Conservation (phyloP, 2,888 invertebrate species). For the Scaptomyza reducta region DNA sequence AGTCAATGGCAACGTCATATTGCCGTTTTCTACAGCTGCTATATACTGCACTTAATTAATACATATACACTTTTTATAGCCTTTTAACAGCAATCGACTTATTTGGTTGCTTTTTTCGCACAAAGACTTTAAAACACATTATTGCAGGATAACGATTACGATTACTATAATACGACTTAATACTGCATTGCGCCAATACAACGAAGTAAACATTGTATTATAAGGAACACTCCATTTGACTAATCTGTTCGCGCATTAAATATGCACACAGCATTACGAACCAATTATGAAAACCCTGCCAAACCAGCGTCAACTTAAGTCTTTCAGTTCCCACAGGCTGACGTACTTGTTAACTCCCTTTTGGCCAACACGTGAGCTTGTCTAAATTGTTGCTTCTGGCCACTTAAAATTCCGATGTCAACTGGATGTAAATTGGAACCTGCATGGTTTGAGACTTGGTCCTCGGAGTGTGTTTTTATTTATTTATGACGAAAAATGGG, state of each 20-base stretch:
- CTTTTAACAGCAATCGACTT: not conserved
- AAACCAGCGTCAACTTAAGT: conserved; percentile 46
- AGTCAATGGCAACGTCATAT: conserved; percentile 27
- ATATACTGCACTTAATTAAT: conserved; percentile 5
- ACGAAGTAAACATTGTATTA: not conserved
- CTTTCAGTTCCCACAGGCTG: conserved; percentile 45
- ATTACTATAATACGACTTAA: not conserved
- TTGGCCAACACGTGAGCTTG: conserved; percentile 20
- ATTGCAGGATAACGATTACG: not conserved
- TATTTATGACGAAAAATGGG: conserved; percentile 68
- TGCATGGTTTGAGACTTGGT: not conserved
- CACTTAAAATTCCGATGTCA: not conserved
- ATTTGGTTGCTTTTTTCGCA: not conserved
- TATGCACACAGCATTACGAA: conserved; percentile 55
- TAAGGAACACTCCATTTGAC: not conserved
- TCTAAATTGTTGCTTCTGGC: not conserved
- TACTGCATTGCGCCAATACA: not conserved
- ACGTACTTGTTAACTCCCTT: conserved; percentile 55
- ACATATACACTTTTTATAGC: not conserved
- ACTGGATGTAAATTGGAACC: not conserved
- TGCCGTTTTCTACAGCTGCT: not conserved
- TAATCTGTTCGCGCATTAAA: not conserved
- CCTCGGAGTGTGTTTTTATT: conserved; percentile 40
- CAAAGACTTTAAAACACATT: not conserved
- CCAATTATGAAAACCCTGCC: conserved; percentile 54